A percentile compares a stretch with the other conserved stretches of the same genome.
These are phyloP conservation scores for Ypsolopha sequella DNA, from an alignment of 2,888 invertebrate species.

Conservation along the genomic window DNA sequence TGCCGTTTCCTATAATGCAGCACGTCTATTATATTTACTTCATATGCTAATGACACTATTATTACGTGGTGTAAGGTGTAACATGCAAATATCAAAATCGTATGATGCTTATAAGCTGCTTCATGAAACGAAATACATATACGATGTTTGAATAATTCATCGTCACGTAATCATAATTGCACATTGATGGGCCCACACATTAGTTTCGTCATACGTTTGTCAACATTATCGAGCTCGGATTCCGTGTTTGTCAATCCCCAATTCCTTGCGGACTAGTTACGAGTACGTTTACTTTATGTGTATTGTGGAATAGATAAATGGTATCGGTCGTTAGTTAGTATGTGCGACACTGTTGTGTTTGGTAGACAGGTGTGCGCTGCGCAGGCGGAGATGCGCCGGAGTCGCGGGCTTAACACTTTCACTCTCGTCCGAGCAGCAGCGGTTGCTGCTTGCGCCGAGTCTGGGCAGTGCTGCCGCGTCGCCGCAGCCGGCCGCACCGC, in stretches of 20 bases:
- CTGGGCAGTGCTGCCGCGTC: conserved; percentile 36
- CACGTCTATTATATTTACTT: no score
- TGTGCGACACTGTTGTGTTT: neutral
- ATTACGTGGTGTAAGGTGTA: no score
- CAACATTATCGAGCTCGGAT: conserved; percentile 3
- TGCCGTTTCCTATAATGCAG: neutral
- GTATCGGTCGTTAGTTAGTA: neutral
- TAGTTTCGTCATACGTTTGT: conserved; percentile 7
- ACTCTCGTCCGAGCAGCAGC: conserved; percentile 42
- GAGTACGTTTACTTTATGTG: neutral
- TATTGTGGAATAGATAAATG: neutral
- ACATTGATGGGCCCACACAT: conserved; percentile 1
- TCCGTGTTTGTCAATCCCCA: neutral
- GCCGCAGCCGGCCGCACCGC: conserved; percentile 43
- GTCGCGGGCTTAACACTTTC: conserved; percentile 30
- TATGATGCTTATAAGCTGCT: no score
- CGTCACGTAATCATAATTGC: conserved; percentile 10
- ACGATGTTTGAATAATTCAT: conserved; percentile 3
- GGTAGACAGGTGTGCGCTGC: neutral
- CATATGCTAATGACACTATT: no score
- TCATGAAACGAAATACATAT: neutral
- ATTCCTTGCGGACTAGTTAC: neutral
- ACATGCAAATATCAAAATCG: no score
- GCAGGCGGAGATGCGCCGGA: conserved; percentile 34
- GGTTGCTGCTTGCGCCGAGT: conserved; percentile 27